phyloP scores from a whole-genome alignment of 1,140 invertebrate genomes.

The Zaprionus kolodkinae region DNA sequence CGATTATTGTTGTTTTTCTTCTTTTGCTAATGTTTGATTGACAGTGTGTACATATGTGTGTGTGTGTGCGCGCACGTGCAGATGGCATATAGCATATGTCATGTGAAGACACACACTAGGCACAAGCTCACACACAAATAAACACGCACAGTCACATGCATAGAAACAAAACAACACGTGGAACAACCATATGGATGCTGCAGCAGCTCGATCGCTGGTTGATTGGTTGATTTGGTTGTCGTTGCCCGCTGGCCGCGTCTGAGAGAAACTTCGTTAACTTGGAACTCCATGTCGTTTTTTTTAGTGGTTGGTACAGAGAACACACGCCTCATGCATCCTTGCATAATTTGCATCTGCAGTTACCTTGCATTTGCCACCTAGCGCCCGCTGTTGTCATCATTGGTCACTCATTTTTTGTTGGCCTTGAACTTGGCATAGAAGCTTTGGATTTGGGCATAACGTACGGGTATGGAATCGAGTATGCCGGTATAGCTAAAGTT shows the following conservation, averaged over 20 bases:
- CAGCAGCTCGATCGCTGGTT: conserved; percentile 57
- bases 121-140: conserved; percentile 4
- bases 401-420: conserved; percentile 78
- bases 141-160: conserved; percentile 6
- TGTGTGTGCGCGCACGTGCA: background rate
- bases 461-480: conserved; percentile 80
- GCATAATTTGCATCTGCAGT: conserved; percentile 73
- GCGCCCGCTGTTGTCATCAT: conserved; percentile 39
- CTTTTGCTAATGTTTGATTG: background rate
- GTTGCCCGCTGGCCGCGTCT: conserved; percentile 54
- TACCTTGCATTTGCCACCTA: conserved; percentile 66
- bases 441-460: conserved; percentile 81
- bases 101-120: conserved; percentile 1
- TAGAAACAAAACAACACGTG: conserved; percentile 47
- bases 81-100: background rate
- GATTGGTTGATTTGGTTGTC: conserved; percentile 51
- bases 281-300: conserved; percentile 75
- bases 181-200: conserved; percentile 48
- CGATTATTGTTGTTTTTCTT: background rate
- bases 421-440: conserved; percentile 83
- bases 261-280: conserved; percentile 75
- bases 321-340: conserved; percentile 71
- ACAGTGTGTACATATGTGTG: background rate
- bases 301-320: conserved; percentile 71
- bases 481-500: conserved; percentile 83